Conservation (phyloP, 2,113 vertebrate species). For the Syrmaticus mikado region DNA sequence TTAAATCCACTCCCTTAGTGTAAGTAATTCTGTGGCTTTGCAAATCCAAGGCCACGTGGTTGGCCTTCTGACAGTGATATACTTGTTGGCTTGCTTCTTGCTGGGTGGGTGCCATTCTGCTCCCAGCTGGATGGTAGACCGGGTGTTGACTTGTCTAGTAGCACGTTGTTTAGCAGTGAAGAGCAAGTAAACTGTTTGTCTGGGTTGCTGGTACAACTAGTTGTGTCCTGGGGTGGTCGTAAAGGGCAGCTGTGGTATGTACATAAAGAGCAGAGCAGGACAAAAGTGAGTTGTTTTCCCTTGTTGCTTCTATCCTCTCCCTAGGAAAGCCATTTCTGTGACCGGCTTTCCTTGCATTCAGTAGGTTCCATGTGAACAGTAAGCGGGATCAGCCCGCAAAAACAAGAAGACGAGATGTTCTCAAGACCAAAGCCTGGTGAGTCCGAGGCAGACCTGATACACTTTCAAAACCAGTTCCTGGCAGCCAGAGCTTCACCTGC, state of each 20-base stretch:
- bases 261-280: background rate
- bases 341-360: background rate
- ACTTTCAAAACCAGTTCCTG: constrained; percentile 89
- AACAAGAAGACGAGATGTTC: constrained; percentile 79
- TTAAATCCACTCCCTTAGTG: background rate
- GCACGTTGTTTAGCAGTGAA: background rate
- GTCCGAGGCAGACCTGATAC: constrained; percentile 90
- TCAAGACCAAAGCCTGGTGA: constrained; percentile 91
- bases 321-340: background rate
- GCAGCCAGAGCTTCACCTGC: constrained; percentile 81
- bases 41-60: background rate
- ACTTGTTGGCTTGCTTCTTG: background rate
- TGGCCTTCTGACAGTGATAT: background rate
- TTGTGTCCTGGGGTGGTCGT: background rate
- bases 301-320: background rate
- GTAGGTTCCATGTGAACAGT: background rate
- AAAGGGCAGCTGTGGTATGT: background rate
- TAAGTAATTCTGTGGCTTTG: background rate
- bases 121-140: background rate
- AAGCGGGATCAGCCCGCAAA: background rate
- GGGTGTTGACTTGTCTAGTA: background rate
- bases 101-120: background rate
- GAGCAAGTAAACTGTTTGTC: background rate
- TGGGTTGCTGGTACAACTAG: background rate
- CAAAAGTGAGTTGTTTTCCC: background rate